Evolutionary conservation across 2,797 vertebrate species (phyloP), one percentile per base, ranked within the genome.

Genomic region (Nannoperca australis): DNA sequence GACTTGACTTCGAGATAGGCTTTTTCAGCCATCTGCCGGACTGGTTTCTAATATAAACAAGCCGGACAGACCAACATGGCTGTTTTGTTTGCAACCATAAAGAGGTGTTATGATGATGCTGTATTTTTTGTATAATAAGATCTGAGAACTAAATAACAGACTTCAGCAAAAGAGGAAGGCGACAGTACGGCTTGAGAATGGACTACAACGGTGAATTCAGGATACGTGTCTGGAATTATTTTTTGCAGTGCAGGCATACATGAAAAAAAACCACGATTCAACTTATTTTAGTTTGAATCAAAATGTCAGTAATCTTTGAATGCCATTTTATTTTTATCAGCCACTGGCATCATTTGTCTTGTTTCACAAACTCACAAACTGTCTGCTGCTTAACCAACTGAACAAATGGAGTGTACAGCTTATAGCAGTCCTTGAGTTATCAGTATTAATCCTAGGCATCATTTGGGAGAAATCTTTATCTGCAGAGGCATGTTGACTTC

Each of bases 1-100:
- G 70, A 72, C 78, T 76, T 67, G 62, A 86, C 73, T 83, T 65
- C 65, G 47, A 68, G 73, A 89, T 61, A 74, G 58, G 59, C 58
- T 82, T 81, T 80, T 80, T 80, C 65, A 71, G 79, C 78, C 77
- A 64, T 83, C 76, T 27, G 15, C 76, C 18, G 15, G 72, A 67
- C 70, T n/a, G 66, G 60, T 70, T 87, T 84, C 61, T 64, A 67
- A 82, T 78, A 79, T 74, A 81, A 90, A 88, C 72, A 68, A 77
- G 49, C 49, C 64, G 36, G 70, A 70, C 51, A 70, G 76, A 67
- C 56, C 42, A 61, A 73, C 78, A 65, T 2, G 12, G 44, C 18
- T 15, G 70, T 53, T 81, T 82, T 87, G 77, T 80, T 81, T 83
- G 69, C 51, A n/a, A 55, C 32, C 53, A 77, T 49, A 72, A 85